Evolutionary conservation across 2,113 vertebrate species (phyloP).

Genomic region (Sorex araneus): DNA sequence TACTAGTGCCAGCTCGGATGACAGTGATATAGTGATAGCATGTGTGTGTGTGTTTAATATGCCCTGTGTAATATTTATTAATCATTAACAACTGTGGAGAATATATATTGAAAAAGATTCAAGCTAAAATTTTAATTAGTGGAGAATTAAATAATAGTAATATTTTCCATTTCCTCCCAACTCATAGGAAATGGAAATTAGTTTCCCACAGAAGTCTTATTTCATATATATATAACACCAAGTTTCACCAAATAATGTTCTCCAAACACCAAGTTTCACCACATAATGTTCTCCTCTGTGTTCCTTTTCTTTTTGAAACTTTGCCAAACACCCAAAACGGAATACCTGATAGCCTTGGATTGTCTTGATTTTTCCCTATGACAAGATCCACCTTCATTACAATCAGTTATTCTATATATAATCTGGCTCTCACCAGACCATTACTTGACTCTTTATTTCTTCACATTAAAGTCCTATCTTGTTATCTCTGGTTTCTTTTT

Average conservation of each 20-base stretch:
- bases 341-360: neutral
- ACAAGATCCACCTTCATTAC: neutral
- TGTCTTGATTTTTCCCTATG: neutral
- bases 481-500: fast-evolving
- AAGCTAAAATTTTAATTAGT: neutral
- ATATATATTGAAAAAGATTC: conserved; percentile 15
- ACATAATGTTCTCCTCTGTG: neutral
- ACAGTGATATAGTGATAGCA: too few species aligned
- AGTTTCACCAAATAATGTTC: neutral
- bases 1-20: too few species aligned
- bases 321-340: neutral
- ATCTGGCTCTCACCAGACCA: too few species aligned
- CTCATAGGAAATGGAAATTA: too few species aligned
- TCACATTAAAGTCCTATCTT: neutral
- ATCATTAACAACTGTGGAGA: neutral
- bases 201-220: neutral
- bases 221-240: neutral
- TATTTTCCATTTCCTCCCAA: neutral
- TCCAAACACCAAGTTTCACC: neutral
- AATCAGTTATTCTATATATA: too few species aligned
- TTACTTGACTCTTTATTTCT: neutral
- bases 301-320: neutral
- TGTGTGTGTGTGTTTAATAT: neutral
- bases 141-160: neutral
- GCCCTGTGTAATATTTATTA: neutral